Conservation (phyloP, 2,797 vertebrate genomes). For the Pseudomugil gertrudae region DNA sequence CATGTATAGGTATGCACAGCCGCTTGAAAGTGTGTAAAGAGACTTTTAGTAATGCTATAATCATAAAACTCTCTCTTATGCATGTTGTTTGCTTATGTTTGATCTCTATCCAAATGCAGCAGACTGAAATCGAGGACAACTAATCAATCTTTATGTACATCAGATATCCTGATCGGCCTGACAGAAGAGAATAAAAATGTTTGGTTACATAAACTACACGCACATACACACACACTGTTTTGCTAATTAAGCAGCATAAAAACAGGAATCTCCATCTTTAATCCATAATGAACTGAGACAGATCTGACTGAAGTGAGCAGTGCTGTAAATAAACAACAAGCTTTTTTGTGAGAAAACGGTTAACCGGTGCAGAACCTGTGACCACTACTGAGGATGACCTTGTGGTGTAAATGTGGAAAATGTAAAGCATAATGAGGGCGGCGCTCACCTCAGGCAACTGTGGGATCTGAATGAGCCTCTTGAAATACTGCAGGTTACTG, state of each 20-base stretch:
- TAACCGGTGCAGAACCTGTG: neutral
- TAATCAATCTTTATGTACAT: too few species aligned
- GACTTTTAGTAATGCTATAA: neutral
- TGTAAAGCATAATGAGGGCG: neutral
- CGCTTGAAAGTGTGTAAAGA: neutral
- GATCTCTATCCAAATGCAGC: neutral
- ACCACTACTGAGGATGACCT: neutral
- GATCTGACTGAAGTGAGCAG: neutral
- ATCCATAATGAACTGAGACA: neutral
- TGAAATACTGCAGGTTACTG: slow-evolving; percentile 99
- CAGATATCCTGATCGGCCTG: too few species aligned
- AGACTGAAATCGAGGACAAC: too few species aligned
- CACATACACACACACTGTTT: too few species aligned
- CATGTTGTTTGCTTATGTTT: neutral
- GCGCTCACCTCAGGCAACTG: slow-evolving; percentile 94
- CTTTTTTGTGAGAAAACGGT: neutral
- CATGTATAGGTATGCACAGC: neutral
- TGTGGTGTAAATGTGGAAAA: slow-evolving; percentile 2
- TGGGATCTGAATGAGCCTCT: slow-evolving; percentile 96
- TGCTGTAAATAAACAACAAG: neutral
- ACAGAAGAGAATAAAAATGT: too few species aligned
- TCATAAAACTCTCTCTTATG: neutral
- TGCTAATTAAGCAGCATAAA: neutral
- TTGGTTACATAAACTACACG: too few species aligned
- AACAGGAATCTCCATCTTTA: too few species aligned